These are phyloP conservation scores for Climacteris rufus DNA, from an alignment of 2,113 vertebrate species.

Conservation along the genomic window DNA sequence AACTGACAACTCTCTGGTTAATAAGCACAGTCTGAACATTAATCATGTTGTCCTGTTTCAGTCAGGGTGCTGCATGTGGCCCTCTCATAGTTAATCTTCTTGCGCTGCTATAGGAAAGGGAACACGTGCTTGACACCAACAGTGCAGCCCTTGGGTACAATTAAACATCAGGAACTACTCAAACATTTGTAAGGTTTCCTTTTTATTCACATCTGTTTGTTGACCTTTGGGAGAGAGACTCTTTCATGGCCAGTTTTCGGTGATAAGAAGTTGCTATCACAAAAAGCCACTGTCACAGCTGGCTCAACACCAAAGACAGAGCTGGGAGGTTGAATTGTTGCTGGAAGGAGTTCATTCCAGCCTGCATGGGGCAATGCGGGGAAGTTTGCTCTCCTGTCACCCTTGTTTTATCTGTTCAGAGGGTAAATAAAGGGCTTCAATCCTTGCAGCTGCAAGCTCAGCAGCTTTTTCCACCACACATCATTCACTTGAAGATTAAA, in stretches of 20 bases:
- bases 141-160: not conserved
- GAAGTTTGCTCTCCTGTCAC: constrained; percentile 13
- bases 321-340: not conserved
- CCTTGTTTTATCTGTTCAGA: not conserved
- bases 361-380: not conserved
- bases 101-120: not conserved
- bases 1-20: not conserved
- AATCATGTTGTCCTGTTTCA: not conserved
- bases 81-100: not conserved
- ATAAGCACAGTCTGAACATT: not conserved
- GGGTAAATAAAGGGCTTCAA: constrained; percentile 13
- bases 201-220: constrained; percentile 40
- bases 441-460: constrained; percentile 19
- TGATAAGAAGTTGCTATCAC: constrained; percentile 1
- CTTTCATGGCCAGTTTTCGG: not conserved
- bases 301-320: not conserved
- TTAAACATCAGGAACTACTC: constrained; percentile 47
- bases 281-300: not conserved
- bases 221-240: constrained; percentile 7
- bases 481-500: constrained; percentile 16
- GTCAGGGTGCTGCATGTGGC: not conserved
- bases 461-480: constrained; percentile 11
- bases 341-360: not conserved
- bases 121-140: not conserved
- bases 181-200: not conserved